Base-by-base conservation (phyloP, 2,113 vertebrate genomes). In the Axis porcinus region DNA sequence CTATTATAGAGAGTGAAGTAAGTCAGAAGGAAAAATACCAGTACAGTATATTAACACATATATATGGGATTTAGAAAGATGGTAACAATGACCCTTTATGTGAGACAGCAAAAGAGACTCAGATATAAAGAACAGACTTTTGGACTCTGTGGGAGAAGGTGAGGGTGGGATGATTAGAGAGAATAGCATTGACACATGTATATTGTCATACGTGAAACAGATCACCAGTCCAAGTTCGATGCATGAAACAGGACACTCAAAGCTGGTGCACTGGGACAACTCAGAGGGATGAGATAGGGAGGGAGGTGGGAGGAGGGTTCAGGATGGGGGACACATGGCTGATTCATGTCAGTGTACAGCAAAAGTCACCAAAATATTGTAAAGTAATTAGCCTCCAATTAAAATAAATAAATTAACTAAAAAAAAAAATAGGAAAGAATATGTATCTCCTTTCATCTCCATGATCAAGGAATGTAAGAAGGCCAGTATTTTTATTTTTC, bases 381-480 rank as follows among this genome's bases (percentile, higher is more conserved):
- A 62, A 62, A 62, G 28, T 33, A n/a, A 67, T 67, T 67, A 67
- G 62, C 16, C 16, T 67, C 62, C 62, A 67, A 67, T 67, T 67
- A n/a, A 64, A 64, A 33, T 19, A 8, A 64, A 33, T 64, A 19
- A 67, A n/a, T 16, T 8, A 25, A 55, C 0, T 0, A 11, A 36
- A 36, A 70, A 82, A 70, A 87, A 70, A 1, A 86, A 19, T 1
- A 3, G 23, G n/a, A 62, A 81, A 79, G 40, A 74, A 50, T 91
- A 28, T 30, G 12, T 60, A 45, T 52, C 30, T 60, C 21, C 28
- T 83, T 91, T 95, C 36, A 33, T 81, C 27, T 95, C 36, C 30
- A 33, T 52, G n/a, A 25, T 91, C 47, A 89, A 82, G 43, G 30
- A 70, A 57, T 28, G 67, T n/a, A 81, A 33, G 23, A 93, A 95